Percentiles rank a stretch among this genome's conserved stretches.
Conservation (phyloP, 2,888 invertebrate species). For the Dendrolimus pini region DNA sequence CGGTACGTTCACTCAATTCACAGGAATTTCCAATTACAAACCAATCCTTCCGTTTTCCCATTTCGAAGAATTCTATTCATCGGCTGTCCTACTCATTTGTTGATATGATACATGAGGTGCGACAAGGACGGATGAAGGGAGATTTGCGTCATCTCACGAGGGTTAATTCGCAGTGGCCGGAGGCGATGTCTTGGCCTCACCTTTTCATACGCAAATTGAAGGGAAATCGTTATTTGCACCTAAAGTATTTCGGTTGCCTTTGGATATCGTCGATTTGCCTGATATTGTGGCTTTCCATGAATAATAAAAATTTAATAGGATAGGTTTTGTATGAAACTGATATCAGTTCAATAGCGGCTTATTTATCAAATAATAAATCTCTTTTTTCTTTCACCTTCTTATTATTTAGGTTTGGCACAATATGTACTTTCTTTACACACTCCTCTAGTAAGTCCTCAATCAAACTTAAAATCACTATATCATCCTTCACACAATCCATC, state of each 20-base stretch:
- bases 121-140: conserved; percentile 35
- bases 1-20: conserved; percentile 58
- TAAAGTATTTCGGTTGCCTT: conserved; percentile 34
- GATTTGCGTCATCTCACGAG: conserved; percentile 54
- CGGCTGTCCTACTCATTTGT: conserved; percentile 40
- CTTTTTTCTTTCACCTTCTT: too few relatives aligned
- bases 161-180: conserved; percentile 68
- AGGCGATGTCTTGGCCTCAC: conserved; percentile 44
- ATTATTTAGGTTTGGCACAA: too few relatives aligned
- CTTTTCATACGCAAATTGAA: conserved; percentile 65
- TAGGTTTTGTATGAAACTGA: too few relatives aligned
- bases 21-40: conserved; percentile 76
- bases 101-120: conserved; percentile 21
- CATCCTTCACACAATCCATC: too few relatives aligned
- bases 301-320: too few relatives aligned
- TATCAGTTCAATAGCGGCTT: too few relatives aligned
- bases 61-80: conserved; percentile 55
- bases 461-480: too few relatives aligned
- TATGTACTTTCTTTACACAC: too few relatives aligned
- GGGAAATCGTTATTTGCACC: conserved; percentile 30
- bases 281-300: background rate
- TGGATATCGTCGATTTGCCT: background rate
- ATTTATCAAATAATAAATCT: too few relatives aligned
- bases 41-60: conserved; percentile 70
- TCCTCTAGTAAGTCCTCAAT: too few relatives aligned